Evolutionary conservation across 2,113 vertebrate genomes (phyloP), one percentile per base, ranked within the genome.

Genomic region (Dolichallabes microphthalmus): DNA sequence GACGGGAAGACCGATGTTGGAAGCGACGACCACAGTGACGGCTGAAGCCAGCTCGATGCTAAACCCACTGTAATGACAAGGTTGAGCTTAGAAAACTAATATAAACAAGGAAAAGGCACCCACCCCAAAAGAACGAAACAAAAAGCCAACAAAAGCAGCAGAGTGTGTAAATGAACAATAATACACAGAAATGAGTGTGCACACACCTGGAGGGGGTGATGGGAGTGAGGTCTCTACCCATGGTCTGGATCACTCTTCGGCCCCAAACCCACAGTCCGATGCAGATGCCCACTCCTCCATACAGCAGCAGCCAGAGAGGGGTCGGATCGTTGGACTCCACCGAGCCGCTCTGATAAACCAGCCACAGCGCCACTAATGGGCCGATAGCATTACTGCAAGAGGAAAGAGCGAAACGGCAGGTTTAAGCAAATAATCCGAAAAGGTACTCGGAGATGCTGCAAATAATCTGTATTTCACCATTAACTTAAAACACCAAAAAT

Each of bases 241-340:
- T 98, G 0, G 98, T 99, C 94, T 99, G 97, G 88, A 99, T 99
- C 83, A 99, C 98, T 91, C 98, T 93, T 78, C 97, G 94, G 50
- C 98, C 98, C 98, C 98, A 99, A 32, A 99, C 97, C 98, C 98
- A 99, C 11, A 99, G 90, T n/a, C 98, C 98, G 0, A 90, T 94
- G 39, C 98, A 99, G 91, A 99, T 99, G 39, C 98, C 98, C 4
- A 94, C 92, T 0, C 98, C 97, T 2, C 98, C 98, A 0, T 97
- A 99, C 0, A 99, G 93, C 82, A 99, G 92, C 86, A 99, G 95
- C 98, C 97, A 98, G 83, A 97, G 95, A 30, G 97, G 98, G 12
- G 96, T 98, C 0, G 93, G 86, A 12, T 1, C 84, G 15, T 88
- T 93, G 0, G 96, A 92, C 53, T 90, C 86, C 80, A 98, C 96